Conservation (phyloP, 2,888 invertebrate genomes). For the Yponomeuta malinellus region DNA sequence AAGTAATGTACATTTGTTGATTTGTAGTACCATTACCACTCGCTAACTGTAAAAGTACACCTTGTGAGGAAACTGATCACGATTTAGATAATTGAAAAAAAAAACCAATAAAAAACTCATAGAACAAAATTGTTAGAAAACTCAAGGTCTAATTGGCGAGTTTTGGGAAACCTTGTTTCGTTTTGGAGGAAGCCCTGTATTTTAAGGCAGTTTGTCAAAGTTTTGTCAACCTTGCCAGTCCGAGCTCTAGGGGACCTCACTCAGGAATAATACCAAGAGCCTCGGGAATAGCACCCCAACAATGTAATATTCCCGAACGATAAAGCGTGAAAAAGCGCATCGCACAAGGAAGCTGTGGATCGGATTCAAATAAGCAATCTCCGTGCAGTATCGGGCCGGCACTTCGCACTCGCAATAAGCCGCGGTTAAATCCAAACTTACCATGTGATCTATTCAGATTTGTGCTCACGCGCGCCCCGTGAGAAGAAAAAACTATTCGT, state of each 20-base stretch:
- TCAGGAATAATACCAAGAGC: background rate
- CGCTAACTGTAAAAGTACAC: too few relatives aligned
- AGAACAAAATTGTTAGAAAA: too few relatives aligned
- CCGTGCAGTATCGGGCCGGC: slow-evolving; percentile 27
- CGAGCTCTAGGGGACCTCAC: background rate
- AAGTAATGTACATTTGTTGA: too few relatives aligned
- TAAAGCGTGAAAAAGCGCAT: slow-evolving; percentile 32
- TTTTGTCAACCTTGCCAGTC: too few relatives aligned
- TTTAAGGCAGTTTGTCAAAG: too few relatives aligned
- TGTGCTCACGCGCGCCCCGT: slow-evolving; percentile 39
- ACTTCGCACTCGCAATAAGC: slow-evolving; percentile 35
- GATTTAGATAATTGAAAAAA: too few relatives aligned
- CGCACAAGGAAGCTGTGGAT: slow-evolving; percentile 33
- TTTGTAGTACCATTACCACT: too few relatives aligned
- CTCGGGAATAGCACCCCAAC: slow-evolving; percentile 7
- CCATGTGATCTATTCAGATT: slow-evolving; percentile 48
- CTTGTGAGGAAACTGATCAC: too few relatives aligned
- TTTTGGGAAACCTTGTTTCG: too few relatives aligned
- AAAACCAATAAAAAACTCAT: too few relatives aligned
- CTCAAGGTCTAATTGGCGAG: too few relatives aligned
- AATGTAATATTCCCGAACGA: slow-evolving; percentile 27
- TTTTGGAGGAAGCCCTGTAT: too few relatives aligned
- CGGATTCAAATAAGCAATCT: slow-evolving; percentile 62
- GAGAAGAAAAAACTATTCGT: slow-evolving; percentile 57
- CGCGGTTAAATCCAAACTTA: slow-evolving; percentile 39